Conservation (phyloP, 1,140 invertebrate genomes). For the Drosophila kurseongensis region DNA sequence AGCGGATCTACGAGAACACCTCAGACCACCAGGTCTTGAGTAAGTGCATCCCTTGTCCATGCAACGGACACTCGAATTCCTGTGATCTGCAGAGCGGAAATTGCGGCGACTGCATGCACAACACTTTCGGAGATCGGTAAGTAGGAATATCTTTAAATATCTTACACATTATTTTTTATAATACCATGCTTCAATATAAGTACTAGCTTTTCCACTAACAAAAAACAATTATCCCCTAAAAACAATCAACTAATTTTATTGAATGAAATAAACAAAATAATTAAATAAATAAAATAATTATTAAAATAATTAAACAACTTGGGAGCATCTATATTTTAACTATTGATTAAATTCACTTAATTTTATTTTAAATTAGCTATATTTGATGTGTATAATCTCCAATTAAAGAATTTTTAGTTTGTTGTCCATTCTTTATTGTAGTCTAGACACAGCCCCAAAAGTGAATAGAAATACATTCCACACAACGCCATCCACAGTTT, state of each 20-base stretch:
- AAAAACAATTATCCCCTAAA: too few species aligned
- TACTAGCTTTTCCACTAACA: too few species aligned
- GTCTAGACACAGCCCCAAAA: not conserved
- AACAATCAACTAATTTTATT: too few species aligned
- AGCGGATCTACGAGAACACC: slow-evolving; percentile 88
- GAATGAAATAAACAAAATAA: too few species aligned
- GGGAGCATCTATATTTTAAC: too few species aligned
- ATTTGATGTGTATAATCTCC: too few species aligned
- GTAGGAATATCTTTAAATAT: slow-evolving; percentile 3
- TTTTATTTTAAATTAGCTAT: not conserved
- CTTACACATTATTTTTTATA: not conserved
- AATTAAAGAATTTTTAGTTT: not conserved
- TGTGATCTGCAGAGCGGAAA: slow-evolving; percentile 92
- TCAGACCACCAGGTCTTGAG: slow-evolving; percentile 85
- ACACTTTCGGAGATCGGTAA: slow-evolving; percentile 87
- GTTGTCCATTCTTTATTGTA: not conserved
- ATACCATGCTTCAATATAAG: too few species aligned
- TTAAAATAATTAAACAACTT: too few species aligned
- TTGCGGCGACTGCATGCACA: slow-evolving; percentile 90
- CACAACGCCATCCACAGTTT: slow-evolving; percentile 5
- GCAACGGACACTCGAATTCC: slow-evolving; percentile 93
- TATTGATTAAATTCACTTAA: too few species aligned
- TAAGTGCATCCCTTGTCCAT: slow-evolving; percentile 94
- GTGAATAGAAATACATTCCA: slow-evolving; percentile 10
- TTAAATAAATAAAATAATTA: too few species aligned